phyloP scores from a whole-genome alignment of 2,113 vertebrate genomes.

The Chloropsis cyanopogon region DNA sequence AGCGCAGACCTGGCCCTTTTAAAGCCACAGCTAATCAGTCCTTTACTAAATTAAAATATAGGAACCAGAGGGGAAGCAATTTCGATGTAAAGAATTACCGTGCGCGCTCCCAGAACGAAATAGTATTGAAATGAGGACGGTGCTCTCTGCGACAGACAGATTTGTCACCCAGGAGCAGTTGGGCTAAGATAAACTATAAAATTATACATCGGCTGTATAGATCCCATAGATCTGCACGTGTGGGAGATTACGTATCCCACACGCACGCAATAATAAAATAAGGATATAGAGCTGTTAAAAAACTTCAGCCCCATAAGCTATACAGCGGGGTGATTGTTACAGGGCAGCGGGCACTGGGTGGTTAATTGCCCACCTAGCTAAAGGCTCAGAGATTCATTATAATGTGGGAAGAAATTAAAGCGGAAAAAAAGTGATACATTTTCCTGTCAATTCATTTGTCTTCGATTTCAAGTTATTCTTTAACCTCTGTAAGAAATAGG shows the following conservation, averaged over 20 bases:
- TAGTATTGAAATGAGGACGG: not conserved
- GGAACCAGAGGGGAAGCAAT: constrained; percentile 52
- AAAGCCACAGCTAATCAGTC: constrained; percentile 62
- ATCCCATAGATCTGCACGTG: not conserved
- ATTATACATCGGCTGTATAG: not conserved
- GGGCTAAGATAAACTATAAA: not conserved
- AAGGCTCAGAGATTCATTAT: not conserved
- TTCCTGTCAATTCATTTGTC: not conserved
- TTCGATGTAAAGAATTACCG: constrained; percentile 55
- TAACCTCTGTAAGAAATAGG: not conserved
- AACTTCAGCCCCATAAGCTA: not conserved
- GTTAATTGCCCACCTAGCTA: not conserved
- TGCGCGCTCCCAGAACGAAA: not conserved
- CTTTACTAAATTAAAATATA: constrained; percentile 51
- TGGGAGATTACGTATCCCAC: not conserved
- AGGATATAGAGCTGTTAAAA: not conserved
- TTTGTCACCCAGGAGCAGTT: not conserved
- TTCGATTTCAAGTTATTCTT: constrained; percentile 1
- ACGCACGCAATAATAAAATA: not conserved
- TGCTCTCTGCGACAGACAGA: not conserved
- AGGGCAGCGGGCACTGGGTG: not conserved
- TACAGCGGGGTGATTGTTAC: not conserved
- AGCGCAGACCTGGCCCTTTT: constrained; percentile 50
- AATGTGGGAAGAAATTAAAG: not conserved
- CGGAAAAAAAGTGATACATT: not conserved